Percentiles rank a stretch among this genome's conserved stretches.
Conservation (phyloP, 2,113 vertebrate genomes). For the Microcebus ravelobensis region DNA sequence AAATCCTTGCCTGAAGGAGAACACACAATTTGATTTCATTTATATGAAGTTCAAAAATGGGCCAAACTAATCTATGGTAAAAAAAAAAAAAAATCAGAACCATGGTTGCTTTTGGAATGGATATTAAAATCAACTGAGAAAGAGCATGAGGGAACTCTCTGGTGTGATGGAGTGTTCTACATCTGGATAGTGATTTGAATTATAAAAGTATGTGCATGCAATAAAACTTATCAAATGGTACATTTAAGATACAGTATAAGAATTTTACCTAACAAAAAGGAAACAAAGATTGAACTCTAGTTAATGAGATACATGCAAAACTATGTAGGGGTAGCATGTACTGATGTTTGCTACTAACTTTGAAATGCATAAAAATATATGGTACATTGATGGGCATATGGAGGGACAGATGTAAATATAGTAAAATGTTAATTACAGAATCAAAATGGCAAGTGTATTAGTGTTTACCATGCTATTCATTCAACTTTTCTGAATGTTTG, state of each 20-base stretch:
- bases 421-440: not conserved
- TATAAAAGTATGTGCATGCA: rapidly evolving
- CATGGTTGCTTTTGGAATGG: not conserved
- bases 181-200: not conserved
- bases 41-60: not conserved
- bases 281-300: not conserved
- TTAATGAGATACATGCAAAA: not conserved
- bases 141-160: too few relatives aligned
- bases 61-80: not conserved
- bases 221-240: not conserved
- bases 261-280: not conserved
- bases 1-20: not conserved
- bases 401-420: not conserved
- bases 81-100: not conserved
- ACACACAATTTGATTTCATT: not conserved
- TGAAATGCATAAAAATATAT: not conserved
- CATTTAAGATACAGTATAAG: not conserved
- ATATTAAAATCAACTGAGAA: not conserved
- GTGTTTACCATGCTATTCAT: not conserved
- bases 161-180: not conserved
- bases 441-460: not conserved
- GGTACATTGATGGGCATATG: not conserved
- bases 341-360: not conserved
- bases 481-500: not conserved
- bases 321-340: not conserved